Evolutionary conservation across 2,888 invertebrate genomes (phyloP), one percentile per base, ranked within the genome.

Genomic region (Lycia hirtaria): DNA sequence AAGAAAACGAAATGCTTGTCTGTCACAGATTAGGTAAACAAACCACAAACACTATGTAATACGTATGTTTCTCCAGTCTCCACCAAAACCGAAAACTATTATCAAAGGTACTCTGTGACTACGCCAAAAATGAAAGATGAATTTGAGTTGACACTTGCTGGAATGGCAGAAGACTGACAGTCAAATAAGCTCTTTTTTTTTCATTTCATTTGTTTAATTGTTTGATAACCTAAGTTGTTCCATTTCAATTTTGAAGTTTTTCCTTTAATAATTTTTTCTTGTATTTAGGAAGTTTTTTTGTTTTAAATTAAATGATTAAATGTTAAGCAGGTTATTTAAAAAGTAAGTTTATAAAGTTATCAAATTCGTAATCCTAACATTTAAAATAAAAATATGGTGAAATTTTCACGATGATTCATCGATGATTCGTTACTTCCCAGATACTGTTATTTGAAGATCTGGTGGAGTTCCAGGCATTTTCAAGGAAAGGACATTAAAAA

Each of bases 351-450:
- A 24, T 5, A 12, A n/a, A n/a, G 19, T 37, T 12, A 14, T 7
- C 24, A 14, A 1, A 2, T 40, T 24, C 1, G 4, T 4, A 22
- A n/a, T 14, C 14, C 2, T 4, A 12, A 22, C 22, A n/a, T 26
- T 10, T 7, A 10, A 30, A 30, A 40, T 15, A 14, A 2, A 7
- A 15, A 51, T 32, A 35, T 41, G 17, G 24, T 24, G 35, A 14
- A 35, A 43, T 3, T 15, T n/a, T 14, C 14, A 14, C 1, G n/a
- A 32, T 51, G 51, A 51, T 51, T 43, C 51, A 52, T 33, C 19
- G 19, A 51, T 51, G 43, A 41, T 17, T 19, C 12, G 28, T 43
- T 22, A 37, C 26, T 51, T 15, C 12, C 26, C 51, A 52, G 52
- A 44, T 52, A 38, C 17, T 22, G n/a, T 10, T 32, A 50, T 24